Conservation (phyloP, 2,888 invertebrate genomes). For the Chrysomela aeneicollis region DNA sequence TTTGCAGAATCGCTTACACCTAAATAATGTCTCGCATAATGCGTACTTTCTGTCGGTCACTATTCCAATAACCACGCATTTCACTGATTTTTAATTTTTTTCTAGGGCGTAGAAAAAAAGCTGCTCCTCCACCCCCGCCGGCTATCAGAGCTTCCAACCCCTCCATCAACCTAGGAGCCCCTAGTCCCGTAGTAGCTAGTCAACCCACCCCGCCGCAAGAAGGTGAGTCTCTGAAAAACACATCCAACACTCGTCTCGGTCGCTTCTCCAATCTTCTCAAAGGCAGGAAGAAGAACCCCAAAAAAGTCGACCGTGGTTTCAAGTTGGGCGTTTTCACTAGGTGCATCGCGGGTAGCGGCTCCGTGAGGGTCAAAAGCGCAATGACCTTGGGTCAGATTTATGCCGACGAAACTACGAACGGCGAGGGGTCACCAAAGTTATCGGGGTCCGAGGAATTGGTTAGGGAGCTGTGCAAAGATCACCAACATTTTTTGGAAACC, state of each 20-base stretch:
- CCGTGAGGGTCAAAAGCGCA: constrained; percentile 11
- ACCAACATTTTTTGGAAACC: background rate
- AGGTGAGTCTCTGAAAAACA: constrained; percentile 38
- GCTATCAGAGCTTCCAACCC: constrained; percentile 51
- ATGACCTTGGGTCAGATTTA: constrained; percentile 46
- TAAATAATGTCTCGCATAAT: too few species aligned
- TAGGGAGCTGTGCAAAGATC: background rate
- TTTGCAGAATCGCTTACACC: too few species aligned
- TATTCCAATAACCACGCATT: too few species aligned
- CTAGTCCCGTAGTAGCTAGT: constrained; percentile 62
- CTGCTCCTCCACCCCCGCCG: constrained; percentile 64
- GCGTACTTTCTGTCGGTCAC: too few species aligned
- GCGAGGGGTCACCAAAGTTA: too few species aligned
- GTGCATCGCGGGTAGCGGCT: constrained; percentile 15
- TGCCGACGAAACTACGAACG: constrained; percentile 15
- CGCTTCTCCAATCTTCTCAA: constrained; percentile 20
- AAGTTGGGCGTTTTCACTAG: constrained; percentile 26
- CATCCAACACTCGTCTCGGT: constrained; percentile 21
- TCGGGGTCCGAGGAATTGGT: background rate
- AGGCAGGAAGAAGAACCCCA: background rate
- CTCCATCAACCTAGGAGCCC: constrained; percentile 52
- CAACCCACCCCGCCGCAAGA: constrained; percentile 46
- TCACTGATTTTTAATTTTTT: constrained; percentile 31
- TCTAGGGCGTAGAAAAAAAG: constrained; percentile 68
- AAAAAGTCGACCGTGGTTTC: background rate